Evolutionary conservation across 2,797 vertebrate species (phyloP), one percentile per base, ranked within the genome.

Genomic region (Buceros bicornis): DNA sequence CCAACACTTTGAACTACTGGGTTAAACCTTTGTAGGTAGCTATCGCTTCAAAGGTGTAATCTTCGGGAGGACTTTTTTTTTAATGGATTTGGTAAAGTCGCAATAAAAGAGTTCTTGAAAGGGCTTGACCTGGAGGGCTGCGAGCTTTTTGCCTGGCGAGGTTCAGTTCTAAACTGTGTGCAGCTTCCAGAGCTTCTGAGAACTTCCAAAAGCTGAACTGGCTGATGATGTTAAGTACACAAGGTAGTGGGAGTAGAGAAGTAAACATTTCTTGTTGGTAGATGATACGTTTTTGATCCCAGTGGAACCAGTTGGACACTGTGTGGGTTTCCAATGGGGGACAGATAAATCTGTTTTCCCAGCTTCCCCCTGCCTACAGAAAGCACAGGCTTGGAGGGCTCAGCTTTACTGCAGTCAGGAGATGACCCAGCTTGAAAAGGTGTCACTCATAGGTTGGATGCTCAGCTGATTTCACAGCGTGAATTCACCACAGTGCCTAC

Each of bases 1-100:
- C 95, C 94, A 96, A 83, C 91, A 79, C 95, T 97, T 97, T 97
- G 96, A 97, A 95, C 97, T 97, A 93, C 96, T 82, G 93, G 94
- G 93, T 93, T 66, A 80, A 73, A 92, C 76, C 91, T 71, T 60
- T 6, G 83, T 50, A 95, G 91, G 96, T 95, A 97, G 96, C 94
- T 83, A 43, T 95, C 20, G 0, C 90, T 97, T 79, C 93, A 51
- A 91, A 95, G 92, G 95, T 96, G 95, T 50, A 67, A 86, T 77
- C 96, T 96, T 95, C 87, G n/a, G 95, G 53, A 96, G 72, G 84
- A 29, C 54, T 56, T 51, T 24, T 84, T 40, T 17, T 31, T 71
- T 70, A 37, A 87, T 74, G 71, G 84, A 85, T 97, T 95, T 90
- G 77, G 24, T 31, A 82, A 92, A 87, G 79, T 78, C 4, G 54